Percentiles rank a stretch among this genome's conserved stretches.
phyloP scores from a whole-genome alignment of 2,113 vertebrate genomes.

The Collichthys lucidus region DNA sequence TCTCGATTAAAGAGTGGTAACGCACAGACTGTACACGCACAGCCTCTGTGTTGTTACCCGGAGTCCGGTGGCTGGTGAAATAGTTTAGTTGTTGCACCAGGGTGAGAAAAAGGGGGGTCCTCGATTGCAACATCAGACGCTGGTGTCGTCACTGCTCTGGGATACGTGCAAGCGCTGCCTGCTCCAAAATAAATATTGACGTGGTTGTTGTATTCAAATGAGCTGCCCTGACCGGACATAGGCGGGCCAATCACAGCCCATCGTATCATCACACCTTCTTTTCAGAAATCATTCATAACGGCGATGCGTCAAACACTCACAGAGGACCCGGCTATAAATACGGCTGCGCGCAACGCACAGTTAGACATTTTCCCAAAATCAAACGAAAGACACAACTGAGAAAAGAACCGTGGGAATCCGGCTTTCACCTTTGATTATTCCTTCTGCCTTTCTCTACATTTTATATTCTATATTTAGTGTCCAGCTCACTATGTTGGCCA shows the following conservation, averaged over 20 bases:
- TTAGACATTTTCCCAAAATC: constrained; percentile 79
- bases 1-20: background rate
- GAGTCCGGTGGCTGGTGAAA: constrained; percentile 9
- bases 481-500: constrained; percentile 58
- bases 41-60: background rate
- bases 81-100: constrained; percentile 31
- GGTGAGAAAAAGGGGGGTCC: constrained; percentile 51
- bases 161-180: constrained; percentile 67
- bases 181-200: constrained; percentile 84
- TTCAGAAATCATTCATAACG: constrained; percentile 87
- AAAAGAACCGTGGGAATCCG: constrained; percentile 49
- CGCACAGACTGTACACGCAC: background rate
- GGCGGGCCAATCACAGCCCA: constrained; percentile 80
- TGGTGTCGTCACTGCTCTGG: constrained; percentile 74
- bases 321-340: constrained; percentile 84
- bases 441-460: constrained; percentile 43
- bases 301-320: constrained; percentile 85
- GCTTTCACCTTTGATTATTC: constrained; percentile 40
- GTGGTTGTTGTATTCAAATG: constrained; percentile 82
- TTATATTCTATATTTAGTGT: constrained; percentile 48
- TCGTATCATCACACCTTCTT: constrained; percentile 85
- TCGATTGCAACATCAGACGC: constrained; percentile 73
- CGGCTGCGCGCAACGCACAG: constrained; percentile 75
- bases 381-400: constrained; percentile 67
- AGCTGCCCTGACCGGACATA: constrained; percentile 67